phyloP scores from a whole-genome alignment of 2,888 invertebrate genomes.

The Oxystoma pomonae region DNA sequence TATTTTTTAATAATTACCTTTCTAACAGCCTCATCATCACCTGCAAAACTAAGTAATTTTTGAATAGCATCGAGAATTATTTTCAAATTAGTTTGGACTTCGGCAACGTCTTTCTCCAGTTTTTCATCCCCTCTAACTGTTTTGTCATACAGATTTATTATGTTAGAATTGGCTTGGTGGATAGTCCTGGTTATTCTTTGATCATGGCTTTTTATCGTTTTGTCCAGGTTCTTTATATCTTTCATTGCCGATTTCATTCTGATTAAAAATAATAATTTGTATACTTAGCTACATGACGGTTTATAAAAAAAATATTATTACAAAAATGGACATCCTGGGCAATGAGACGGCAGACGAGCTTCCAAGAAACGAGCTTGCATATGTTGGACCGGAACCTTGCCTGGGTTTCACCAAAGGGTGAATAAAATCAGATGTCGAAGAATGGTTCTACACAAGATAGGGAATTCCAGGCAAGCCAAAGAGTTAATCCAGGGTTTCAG shows the following conservation, averaged over 20 bases:
- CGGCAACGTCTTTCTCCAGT: slow-evolving; percentile 30
- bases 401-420: too few species aligned
- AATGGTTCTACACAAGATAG: too few species aligned
- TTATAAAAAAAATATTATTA: background rate
- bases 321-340: too few species aligned
- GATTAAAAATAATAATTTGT: too few species aligned
- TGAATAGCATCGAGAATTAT: slow-evolving; percentile 21
- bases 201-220: slow-evolving; percentile 48
- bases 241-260: slow-evolving; percentile 55
- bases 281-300: background rate
- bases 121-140: slow-evolving; percentile 33
- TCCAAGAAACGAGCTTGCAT: too few species aligned
- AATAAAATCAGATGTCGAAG: too few species aligned
- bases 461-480: too few species aligned
- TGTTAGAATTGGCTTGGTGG: slow-evolving; percentile 35
- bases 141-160: slow-evolving; percentile 39
- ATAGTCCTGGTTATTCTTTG: slow-evolving; percentile 37
- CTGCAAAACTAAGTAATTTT: background rate
- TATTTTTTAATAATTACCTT: too few species aligned
- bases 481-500: too few species aligned
- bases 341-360: too few species aligned
- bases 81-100: slow-evolving; percentile 29
- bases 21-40: too few species aligned
- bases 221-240: slow-evolving; percentile 55
- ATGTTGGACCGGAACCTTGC: too few species aligned